Evolutionary conservation across 2,113 vertebrate species (phyloP).

Genomic region (Onychorhynchus coronatus): DNA sequence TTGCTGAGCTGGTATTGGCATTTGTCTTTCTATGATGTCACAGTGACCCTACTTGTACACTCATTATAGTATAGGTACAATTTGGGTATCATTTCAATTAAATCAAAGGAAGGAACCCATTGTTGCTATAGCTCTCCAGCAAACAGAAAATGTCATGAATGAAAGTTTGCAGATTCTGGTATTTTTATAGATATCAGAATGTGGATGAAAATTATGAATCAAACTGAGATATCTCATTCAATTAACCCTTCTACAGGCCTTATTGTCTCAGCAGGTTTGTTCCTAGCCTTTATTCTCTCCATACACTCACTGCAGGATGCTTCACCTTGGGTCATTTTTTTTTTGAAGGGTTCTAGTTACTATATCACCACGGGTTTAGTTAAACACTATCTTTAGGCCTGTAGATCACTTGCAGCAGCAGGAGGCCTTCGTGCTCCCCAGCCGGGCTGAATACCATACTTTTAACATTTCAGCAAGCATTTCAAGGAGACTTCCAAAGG

Average conservation of each 20-base stretch:
- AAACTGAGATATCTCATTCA: background rate
- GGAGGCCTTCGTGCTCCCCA: background rate
- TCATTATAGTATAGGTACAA: background rate
- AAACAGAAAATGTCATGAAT: background rate
- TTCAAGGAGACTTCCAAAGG: conserved; percentile 51
- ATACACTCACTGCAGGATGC: background rate
- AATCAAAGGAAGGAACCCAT: background rate
- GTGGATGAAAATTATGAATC: background rate
- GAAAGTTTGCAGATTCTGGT: background rate
- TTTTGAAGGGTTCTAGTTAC: conserved; percentile 25
- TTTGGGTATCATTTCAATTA: background rate
- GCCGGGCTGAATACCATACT: background rate
- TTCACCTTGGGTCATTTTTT: background rate
- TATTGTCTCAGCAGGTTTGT: background rate
- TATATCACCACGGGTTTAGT: background rate
- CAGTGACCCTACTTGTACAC: background rate
- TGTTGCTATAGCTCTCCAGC: background rate
- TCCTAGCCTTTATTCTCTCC: background rate
- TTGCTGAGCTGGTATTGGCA: background rate
- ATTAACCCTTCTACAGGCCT: background rate
- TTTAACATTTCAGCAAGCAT: background rate
- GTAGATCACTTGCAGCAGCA: background rate
- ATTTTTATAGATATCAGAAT: background rate
- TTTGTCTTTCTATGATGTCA: background rate
- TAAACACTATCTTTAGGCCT: conserved; percentile 33